Evolutionary conservation across 2,888 invertebrate species (phyloP).

Genomic region (Thymelicus lineola): DNA sequence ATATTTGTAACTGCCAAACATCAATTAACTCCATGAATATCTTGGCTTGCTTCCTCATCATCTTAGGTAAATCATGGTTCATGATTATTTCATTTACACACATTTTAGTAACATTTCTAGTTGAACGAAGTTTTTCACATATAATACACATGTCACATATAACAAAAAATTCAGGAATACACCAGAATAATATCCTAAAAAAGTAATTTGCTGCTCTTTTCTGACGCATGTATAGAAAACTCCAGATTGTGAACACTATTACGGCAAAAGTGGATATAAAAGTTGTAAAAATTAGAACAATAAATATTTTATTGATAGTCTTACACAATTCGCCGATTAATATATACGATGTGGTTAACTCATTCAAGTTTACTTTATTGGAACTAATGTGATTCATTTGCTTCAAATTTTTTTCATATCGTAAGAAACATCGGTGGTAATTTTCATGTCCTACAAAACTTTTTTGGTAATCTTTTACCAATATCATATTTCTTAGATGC

Average conservation of each 20-base stretch:
- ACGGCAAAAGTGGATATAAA: background rate
- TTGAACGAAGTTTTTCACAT: conserved; percentile 56
- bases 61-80: conserved; percentile 62
- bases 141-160: conserved; percentile 56
- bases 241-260: background rate
- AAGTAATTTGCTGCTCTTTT: background rate
- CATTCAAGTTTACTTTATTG: background rate
- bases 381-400: background rate
- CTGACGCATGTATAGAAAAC: background rate
- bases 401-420: background rate
- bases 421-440: background rate
- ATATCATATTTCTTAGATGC: too few relatives aligned
- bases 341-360: background rate
- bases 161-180: conserved; percentile 51
- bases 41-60: conserved; percentile 63
- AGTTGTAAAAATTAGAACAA: background rate
- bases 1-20: conserved; percentile 56
- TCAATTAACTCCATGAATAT: conserved; percentile 66
- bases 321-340: background rate
- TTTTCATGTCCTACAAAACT: background rate
- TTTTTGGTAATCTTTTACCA: too few relatives aligned
- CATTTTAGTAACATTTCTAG: conserved; percentile 56
- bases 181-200: conserved; percentile 53
- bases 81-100: conserved; percentile 65
- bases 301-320: background rate